phyloP scores from a whole-genome alignment of 1,140 invertebrate species.

The Bilobella aurantiaca region DNA sequence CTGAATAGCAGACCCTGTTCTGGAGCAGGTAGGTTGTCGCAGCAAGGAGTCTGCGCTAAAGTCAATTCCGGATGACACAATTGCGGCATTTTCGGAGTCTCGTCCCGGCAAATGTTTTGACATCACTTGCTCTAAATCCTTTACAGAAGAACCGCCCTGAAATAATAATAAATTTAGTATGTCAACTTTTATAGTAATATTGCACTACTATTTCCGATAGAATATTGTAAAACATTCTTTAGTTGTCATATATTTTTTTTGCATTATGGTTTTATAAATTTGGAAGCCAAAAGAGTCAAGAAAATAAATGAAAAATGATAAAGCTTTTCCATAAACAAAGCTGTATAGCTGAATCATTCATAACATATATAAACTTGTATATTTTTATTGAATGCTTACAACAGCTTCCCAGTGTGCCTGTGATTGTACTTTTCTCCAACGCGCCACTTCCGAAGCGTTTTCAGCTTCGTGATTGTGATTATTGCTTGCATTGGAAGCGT shows the following conservation, averaged over 20 bases:
- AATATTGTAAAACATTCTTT: neutral
- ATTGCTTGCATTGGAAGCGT: conserved; percentile 19
- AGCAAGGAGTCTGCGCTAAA: conserved; percentile 75
- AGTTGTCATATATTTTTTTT: neutral
- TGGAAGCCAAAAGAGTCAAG: too few species aligned
- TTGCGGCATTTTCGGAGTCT: conserved; percentile 49
- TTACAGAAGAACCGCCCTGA: conserved; percentile 53
- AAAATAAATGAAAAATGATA: too few species aligned
- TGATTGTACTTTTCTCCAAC: conserved; percentile 31
- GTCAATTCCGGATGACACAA: conserved; percentile 43
- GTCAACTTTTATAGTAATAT: neutral
- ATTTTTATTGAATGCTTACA: conserved; percentile 15
- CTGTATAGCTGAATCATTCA: too few species aligned
- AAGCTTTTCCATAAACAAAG: too few species aligned
- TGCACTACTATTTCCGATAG: too few species aligned
- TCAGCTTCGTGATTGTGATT: conserved; percentile 25
- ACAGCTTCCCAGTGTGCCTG: conserved; percentile 27
- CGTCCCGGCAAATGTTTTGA: conserved; percentile 73
- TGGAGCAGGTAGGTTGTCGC: conserved; percentile 42
- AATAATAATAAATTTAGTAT: conserved; percentile 3
- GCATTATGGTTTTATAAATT: too few species aligned
- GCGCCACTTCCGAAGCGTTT: conserved; percentile 24
- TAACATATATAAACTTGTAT: too few species aligned
- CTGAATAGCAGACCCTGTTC: conserved; percentile 52
- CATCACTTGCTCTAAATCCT: conserved; percentile 90